phyloP scores from a whole-genome alignment of 2,113 vertebrate genomes.

The Amblyopsis rosae region DNA sequence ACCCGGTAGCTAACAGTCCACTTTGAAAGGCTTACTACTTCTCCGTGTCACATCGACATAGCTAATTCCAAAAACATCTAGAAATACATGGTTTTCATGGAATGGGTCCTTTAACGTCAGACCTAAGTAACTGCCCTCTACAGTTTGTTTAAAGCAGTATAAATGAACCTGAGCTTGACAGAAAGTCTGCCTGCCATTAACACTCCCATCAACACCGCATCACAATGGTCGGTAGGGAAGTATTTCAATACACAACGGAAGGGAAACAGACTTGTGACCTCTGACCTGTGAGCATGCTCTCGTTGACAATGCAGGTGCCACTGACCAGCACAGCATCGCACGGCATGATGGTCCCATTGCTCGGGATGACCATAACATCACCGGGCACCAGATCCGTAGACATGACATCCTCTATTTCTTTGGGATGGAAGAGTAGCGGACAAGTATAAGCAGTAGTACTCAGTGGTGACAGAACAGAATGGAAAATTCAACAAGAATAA shows the following conservation, averaged over 20 bases:
- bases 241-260: background rate
- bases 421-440: background rate
- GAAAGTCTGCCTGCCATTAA: too few relatives aligned
- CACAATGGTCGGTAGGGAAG: background rate
- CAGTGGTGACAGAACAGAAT: background rate
- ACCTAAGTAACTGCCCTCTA: too few relatives aligned
- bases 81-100: too few relatives aligned
- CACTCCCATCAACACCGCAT: too few relatives aligned
- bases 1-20: too few relatives aligned
- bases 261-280: background rate
- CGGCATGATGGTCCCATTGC: conserved; percentile 95
- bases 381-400: conserved; percentile 96
- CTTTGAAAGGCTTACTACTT: too few relatives aligned
- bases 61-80: too few relatives aligned
- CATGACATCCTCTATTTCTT: conserved; percentile 90
- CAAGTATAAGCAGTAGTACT: too few relatives aligned
- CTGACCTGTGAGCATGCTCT: conserved; percentile 98
- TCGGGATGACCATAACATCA: conserved; percentile 91
- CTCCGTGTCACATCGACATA: too few relatives aligned
- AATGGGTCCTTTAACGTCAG: too few relatives aligned
- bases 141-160: too few relatives aligned
- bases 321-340: conserved; percentile 94
- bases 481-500: background rate
- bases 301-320: conserved; percentile 98
- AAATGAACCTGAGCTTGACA: too few relatives aligned